These are phyloP conservation scores for Tipula vernalis DNA, from an alignment of 2,888 invertebrate genomes.

Conservation along the genomic window DNA sequence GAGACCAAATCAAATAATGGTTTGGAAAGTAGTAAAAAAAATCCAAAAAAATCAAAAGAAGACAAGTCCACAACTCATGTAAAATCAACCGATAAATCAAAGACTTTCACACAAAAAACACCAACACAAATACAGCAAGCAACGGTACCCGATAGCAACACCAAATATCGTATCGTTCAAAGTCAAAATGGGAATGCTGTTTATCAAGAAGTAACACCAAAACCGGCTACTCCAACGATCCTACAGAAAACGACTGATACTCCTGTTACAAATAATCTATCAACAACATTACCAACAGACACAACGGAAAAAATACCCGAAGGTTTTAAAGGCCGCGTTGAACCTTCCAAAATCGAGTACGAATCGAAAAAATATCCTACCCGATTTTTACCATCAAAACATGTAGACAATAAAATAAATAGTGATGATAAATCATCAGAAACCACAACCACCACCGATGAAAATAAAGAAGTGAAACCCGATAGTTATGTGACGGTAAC, in stretches of 20 bases:
- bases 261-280: neutral
- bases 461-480: slow-evolving; percentile 33
- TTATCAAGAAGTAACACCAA: slow-evolving; percentile 5
- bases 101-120: slow-evolving; percentile 25
- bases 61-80: slow-evolving; percentile 19
- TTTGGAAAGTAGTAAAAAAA: slow-evolving; percentile 18
- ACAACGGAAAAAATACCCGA: slow-evolving; percentile 31
- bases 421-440: neutral
- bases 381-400: slow-evolving; percentile 27
- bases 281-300: slow-evolving; percentile 16
- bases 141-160: slow-evolving; percentile 22
- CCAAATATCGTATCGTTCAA: slow-evolving; percentile 27
- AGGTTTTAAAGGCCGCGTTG: slow-evolving; percentile 28
- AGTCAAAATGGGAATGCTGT: slow-evolving; percentile 30
- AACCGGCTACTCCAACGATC: neutral
- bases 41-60: slow-evolving; percentile 18
- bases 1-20: slow-evolving; percentile 21
- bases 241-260: neutral
- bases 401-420: slow-evolving; percentile 13
- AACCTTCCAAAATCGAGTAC: neutral
- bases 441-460: neutral
- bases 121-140: slow-evolving; percentile 29
- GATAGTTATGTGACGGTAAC: slow-evolving; percentile 66
- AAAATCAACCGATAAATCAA: neutral
- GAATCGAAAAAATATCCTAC: slow-evolving; percentile 31